Evolutionary conservation across 1,140 invertebrate species (phyloP), one percentile per base, ranked within the genome.

Genomic region (Camponotus vicinus): DNA sequence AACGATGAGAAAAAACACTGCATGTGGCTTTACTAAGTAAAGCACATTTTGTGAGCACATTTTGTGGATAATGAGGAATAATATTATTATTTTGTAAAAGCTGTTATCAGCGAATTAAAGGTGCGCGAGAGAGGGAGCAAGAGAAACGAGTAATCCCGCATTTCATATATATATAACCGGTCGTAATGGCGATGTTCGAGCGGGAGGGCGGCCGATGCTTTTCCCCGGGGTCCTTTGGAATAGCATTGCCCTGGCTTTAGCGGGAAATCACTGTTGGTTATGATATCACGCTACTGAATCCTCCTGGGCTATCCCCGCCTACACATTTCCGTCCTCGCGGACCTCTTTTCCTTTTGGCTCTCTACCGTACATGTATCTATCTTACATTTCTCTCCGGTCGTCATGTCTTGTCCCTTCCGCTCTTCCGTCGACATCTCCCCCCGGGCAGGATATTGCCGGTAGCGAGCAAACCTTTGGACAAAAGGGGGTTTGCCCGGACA

Each of bases 291-390:
- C 55, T 59, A 85, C 63, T 87, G 85, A 87, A 87, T 87, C 86
- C 82, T 84, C 57, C 42, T 71, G 64, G 80, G 37, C 66, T 77
- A 85, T 77, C 45, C 73, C 88, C 76, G 55, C 57, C 76, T 83
- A 49, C 66, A 45, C 59, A 64, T 64, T 73, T 40, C 57, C 52
- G 21, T 52, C 71, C 40, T 64, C 59, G 3, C 83, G 40, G 40
- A 45, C 13, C 88, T 80, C 80, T 86, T 89, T 89, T 89, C 86
- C 83, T 88, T 89, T 83, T 73, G 83, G 83, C n/a, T 64, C 71
- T 61, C 66, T 63, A 49, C 59, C 15, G 18, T 59, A 67, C 79
- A 75, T 75, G 77, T 88, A 89, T 88, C 82, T 89, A 85, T 79
- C 82, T 76, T 75, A 63, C 86, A 73, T 88, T 86, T 82, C 84